Evolutionary conservation across 2,888 invertebrate species (phyloP).

Genomic region (Metacarcinus magister): DNA sequence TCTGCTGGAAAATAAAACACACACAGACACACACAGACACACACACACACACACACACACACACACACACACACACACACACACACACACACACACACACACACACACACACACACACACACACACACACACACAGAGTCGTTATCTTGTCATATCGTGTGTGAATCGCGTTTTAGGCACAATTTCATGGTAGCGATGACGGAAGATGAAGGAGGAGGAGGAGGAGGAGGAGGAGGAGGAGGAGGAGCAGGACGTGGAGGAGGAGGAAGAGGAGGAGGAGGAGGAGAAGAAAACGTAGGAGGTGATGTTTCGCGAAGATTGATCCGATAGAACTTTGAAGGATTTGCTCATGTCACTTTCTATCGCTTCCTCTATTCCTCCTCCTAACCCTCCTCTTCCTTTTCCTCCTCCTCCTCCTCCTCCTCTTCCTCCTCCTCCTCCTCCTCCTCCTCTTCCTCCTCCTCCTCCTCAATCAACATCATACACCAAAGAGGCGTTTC

Average conservation of each 20-base stretch:
- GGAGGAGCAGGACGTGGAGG: not conserved
- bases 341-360: not conserved
- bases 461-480: not conserved
- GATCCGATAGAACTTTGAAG: no score
- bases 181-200: no score
- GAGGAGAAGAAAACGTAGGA: no score
- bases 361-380: not conserved
- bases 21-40: not conserved
- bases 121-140: no score
- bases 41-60: not conserved
- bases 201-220: not conserved
- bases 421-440: conserved; percentile 4
- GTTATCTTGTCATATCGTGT: no score
- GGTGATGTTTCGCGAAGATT: no score
- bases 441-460: not conserved
- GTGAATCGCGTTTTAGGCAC: not conserved
- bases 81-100: no score
- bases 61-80: no score
- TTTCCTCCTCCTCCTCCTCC: conserved; percentile 3
- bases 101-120: no score
- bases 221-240: not conserved
- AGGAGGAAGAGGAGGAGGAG: not conserved
- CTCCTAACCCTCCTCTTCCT: not conserved
- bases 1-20: not conserved
- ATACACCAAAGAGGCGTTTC: not conserved